Evolutionary conservation across 2,888 invertebrate genomes (phyloP), one percentile per base, ranked within the genome.

Genomic region (Lacanobia oleracea): DNA sequence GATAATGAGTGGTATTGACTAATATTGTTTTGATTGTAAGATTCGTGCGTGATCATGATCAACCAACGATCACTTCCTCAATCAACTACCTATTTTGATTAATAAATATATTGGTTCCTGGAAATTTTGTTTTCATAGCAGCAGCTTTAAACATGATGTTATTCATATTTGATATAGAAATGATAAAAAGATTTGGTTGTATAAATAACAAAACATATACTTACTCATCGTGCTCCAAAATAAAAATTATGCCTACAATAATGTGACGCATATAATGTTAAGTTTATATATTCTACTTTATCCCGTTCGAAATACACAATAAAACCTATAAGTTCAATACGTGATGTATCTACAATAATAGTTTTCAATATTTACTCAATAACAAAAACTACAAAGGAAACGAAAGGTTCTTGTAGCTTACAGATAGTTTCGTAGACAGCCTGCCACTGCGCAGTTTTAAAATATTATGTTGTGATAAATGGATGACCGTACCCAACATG

Each of bases 1-100:
- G 88, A 89, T 88, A 88, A 88, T 67, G 63, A 74, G 70, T 87
- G 84, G 77, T 87, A 84, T 87, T 86, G 84, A 83, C 85, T 80
- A 85, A 88, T 83, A 85, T 78, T 86, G 82, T 87, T 84, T 81
- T 81, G 83, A 82, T 87, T 83, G 68, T 79, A 62, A 82, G 79
- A 81, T 75, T 70, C 70, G 59, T 79, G 75, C 79, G 80, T 83
- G 81, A 75, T 79, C 75, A 57, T 83, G 81, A 75, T 79, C 75
- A 53, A 48, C 56, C 33, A 54, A 60, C 21, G 56, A 78, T 69
- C 62, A 67, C 75, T 85, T 84, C 84, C 80, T 80, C 75, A 66
- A 76, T 82, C 23, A 54, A 56, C 68, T 72, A 73, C 75, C 66
- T 71, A 81, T 67, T 69, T 59, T 67, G 51, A 64, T 66, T 60